phyloP scores from a whole-genome alignment of 2,113 vertebrate genomes.

The Mugil cephalus region DNA sequence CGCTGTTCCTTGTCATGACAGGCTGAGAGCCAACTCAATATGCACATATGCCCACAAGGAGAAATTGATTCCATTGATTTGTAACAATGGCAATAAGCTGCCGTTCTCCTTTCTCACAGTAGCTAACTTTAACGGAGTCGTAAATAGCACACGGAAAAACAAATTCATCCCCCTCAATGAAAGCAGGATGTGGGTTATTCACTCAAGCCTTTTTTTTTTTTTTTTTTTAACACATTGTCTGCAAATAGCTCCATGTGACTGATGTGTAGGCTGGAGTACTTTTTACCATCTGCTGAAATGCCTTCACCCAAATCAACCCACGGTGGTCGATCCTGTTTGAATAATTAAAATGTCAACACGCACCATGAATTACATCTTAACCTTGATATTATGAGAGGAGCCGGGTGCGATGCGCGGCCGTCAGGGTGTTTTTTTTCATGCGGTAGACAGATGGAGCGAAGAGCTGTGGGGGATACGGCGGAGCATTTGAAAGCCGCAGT shows the following conservation, averaged over 20 bases:
- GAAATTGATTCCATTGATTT: slow-evolving; percentile 12
- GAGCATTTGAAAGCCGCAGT: slow-evolving; percentile 38
- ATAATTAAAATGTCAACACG: slow-evolving; percentile 25
- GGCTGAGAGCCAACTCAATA: background rate
- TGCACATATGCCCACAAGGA: background rate
- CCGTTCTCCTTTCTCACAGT: background rate
- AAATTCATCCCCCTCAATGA: background rate
- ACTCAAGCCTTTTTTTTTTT: background rate
- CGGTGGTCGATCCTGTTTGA: background rate
- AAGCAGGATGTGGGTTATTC: slow-evolving; percentile 32
- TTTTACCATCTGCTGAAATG: background rate
- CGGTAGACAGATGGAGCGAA: background rate
- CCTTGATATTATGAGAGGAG: slow-evolving; percentile 14
- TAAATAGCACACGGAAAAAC: background rate
- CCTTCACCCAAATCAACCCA: background rate
- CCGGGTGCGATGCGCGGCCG: background rate
- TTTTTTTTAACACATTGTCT: slow-evolving; percentile 12
- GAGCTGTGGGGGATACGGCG: slow-evolving; percentile 34
- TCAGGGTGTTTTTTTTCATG: background rate
- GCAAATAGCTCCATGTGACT: slow-evolving; percentile 8
- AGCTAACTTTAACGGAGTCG: slow-evolving; percentile 2
- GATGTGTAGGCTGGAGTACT: background rate
- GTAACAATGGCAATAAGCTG: background rate
- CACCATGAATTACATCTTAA: slow-evolving; percentile 31
- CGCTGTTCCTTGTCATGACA: slow-evolving; percentile 25